Percentiles rank a stretch among this genome's conserved stretches.
Evolutionary conservation across 1,140 invertebrate genomes (phyloP).

Genomic region (Brachionus rotundiformis): DNA sequence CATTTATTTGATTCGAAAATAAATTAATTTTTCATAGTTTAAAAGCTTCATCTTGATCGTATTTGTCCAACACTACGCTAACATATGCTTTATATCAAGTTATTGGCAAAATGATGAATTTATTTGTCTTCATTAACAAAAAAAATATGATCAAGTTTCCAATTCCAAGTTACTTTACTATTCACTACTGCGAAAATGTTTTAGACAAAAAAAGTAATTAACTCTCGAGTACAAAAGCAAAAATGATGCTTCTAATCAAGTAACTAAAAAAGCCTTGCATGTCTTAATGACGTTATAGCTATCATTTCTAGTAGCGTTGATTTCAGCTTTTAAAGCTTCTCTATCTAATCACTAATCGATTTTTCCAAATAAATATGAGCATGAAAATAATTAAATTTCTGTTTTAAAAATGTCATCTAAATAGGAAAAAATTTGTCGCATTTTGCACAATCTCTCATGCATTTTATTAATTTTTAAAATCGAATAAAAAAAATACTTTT

Average conservation of each 20-base stretch:
- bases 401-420: background rate
- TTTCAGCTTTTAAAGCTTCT: background rate
- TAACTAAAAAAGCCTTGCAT: conserved; percentile 11
- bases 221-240: background rate
- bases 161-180: background rate
- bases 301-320: background rate
- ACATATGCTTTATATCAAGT: background rate
- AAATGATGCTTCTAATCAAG: background rate
- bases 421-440: background rate
- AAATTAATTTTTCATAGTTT: too few relatives aligned
- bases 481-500: background rate
- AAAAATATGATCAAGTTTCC: background rate
- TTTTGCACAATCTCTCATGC: background rate
- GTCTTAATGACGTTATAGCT: background rate
- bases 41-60: background rate
- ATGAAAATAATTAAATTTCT: conserved; percentile 7
- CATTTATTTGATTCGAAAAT: too few relatives aligned
- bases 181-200: background rate
- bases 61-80: background rate
- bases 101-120: background rate
- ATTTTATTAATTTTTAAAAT: background rate
- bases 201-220: conserved; percentile 12
- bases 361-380: conserved; percentile 2
- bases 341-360: conserved; percentile 5
- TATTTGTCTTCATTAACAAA: background rate